A percentile compares a stretch with the other conserved stretches of the same genome.
Conservation (phyloP, 2,113 vertebrate species). For the Phaethon lepturus region DNA sequence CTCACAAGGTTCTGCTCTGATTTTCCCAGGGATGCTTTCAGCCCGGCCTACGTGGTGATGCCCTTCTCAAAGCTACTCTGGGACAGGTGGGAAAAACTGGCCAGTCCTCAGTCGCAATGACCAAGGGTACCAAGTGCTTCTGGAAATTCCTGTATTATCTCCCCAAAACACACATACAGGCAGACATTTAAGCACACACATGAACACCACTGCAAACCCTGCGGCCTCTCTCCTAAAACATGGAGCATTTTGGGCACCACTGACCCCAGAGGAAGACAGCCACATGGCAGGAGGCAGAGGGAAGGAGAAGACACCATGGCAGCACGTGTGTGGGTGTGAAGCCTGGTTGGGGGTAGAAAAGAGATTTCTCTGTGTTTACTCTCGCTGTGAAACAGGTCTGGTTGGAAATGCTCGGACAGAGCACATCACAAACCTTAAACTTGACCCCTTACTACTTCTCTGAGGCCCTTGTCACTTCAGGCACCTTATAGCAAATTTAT, state of each 20-base stretch:
- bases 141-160: not conserved
- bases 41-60: not conserved
- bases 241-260: not conserved
- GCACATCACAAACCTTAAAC: not conserved
- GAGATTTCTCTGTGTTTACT: not conserved
- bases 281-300: not conserved
- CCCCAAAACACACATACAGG: not conserved
- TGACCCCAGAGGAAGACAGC: not conserved
- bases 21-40: not conserved
- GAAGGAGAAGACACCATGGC: not conserved
- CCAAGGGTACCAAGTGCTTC: accelerated
- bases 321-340: not conserved
- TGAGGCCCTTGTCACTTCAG: not conserved
- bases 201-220: not conserved
- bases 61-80: not conserved
- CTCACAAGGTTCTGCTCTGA: not conserved
- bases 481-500: not conserved
- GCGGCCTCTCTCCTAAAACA: not conserved
- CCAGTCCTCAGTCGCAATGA: not conserved
- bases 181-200: not conserved
- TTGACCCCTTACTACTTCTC: not conserved
- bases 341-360: not conserved
- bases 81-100: not conserved
- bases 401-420: not conserved
- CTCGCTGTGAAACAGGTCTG: not conserved